Percentiles rank a stretch among this genome's conserved stretches.
Conservation (phyloP, 2,113 vertebrate species). For the Mobula birostris region DNA sequence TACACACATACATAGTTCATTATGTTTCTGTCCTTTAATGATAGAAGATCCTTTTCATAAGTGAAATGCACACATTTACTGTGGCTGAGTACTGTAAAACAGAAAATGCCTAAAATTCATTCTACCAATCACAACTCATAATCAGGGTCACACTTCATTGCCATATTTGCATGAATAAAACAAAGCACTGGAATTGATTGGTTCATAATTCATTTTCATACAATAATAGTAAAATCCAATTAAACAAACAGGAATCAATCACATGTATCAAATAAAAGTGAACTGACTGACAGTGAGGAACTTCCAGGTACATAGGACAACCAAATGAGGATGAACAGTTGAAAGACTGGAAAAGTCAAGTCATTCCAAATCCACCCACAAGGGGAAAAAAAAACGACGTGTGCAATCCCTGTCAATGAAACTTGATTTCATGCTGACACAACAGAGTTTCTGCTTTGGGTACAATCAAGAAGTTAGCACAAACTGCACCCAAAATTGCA, state of each 20-base stretch:
- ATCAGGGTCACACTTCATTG: neutral
- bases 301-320: neutral
- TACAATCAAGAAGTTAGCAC: neutral
- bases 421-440: neutral
- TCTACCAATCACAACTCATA: neutral
- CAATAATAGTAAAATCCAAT: neutral
- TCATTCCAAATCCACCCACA: neutral
- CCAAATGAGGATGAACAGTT: neutral
- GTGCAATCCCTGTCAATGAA: neutral
- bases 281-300: neutral
- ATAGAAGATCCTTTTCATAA: neutral
- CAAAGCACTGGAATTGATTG: neutral
- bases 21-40: neutral
- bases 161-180: neutral
- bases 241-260: neutral
- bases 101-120: neutral
- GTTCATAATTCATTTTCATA: neutral
- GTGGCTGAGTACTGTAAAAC: neutral
- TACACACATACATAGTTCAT: neutral
- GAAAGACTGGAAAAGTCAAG: neutral
- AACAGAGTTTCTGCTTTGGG: neutral
- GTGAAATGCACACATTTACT: neutral
- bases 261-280: neutral
- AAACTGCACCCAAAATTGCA: neutral
- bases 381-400: neutral